Base-by-base conservation (phyloP, 2,797 vertebrate species). In the Neosalanx taihuensis region DNA sequence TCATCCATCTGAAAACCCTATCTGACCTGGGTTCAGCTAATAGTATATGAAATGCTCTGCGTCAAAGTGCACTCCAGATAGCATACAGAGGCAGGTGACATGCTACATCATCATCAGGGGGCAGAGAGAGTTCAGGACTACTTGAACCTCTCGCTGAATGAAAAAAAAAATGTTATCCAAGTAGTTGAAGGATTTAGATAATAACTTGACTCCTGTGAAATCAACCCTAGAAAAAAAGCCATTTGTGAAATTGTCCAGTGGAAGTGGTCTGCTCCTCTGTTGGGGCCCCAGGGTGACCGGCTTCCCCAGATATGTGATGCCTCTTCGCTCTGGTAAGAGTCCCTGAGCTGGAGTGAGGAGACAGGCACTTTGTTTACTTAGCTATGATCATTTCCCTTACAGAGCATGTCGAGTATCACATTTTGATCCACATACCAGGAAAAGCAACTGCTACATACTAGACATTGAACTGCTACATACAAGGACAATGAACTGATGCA, bases 231-330 rank as follows among this genome's bases (percentile, higher is more conserved):
- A 91, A 87, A 92, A 88, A 75, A 88, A 79, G 76, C 89, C 87
- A 91, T 93, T 93, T 92, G 85, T 93, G 92, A 91, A 91, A 92
- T 83, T 90, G 87, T 90, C 73, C 78, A 82, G 85, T 84, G 87
- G 70, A 79, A 91, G 90, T 84, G 91, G 87, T 89, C 79, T 89
- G 88, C 72, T 79, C 89, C 88, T 73, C 71, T 82, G 88, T 93
- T 92, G 92, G 88, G 78, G 87, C 90, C 94, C 87, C 88, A 85
- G 90, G 92, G 92, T 90, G 88, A 85, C 80, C 91, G 94, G 94
- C 88, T 91, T 89, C 87, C 91, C 88, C 91, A 85, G 89, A 92
- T 93, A 95, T 89, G 86, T 60, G 87, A 91, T 80, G 87, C 85
- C 88, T 92, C 91, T 92, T 86, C 88, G 91, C 91, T 90, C 89